phyloP scores from a whole-genome alignment of 2,888 invertebrate species.

The Trichogramma evanescens region DNA sequence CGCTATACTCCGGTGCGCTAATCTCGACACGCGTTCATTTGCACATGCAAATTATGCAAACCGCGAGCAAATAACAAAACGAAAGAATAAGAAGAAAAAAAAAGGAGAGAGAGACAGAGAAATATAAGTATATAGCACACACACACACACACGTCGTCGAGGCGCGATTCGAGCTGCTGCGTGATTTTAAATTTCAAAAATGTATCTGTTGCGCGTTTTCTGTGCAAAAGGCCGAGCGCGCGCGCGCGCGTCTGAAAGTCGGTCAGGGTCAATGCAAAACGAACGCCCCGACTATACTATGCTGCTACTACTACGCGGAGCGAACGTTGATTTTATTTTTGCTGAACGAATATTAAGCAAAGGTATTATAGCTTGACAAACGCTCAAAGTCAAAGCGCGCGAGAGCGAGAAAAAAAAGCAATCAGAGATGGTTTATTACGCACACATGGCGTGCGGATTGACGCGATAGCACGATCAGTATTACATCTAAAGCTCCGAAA shows the following conservation, averaged over 20 bases:
- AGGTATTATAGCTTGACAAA: neutral
- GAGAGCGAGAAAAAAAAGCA: neutral
- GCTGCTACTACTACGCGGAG: neutral
- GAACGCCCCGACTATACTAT: neutral
- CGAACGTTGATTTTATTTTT: slow-evolving; percentile 4
- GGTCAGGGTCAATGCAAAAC: slow-evolving; percentile 12
- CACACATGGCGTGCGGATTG: too few species aligned
- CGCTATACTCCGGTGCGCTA: too few species aligned
- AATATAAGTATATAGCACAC: too few species aligned
- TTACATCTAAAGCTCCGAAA: too few species aligned
- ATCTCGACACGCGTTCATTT: too few species aligned
- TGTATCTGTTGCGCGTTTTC: neutral
- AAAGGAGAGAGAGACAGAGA: neutral
- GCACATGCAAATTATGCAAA: too few species aligned
- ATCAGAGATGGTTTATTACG: neutral
- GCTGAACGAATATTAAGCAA: slow-evolving; percentile 9
- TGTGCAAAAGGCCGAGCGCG: slow-evolving; percentile 1
- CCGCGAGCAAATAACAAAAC: too few species aligned
- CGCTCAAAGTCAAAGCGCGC: neutral
- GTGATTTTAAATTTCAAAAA: slow-evolving; percentile 9
- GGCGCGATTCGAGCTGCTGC: neutral
- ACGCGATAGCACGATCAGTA: too few species aligned
- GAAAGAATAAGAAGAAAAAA: neutral
- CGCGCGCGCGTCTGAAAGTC: neutral
- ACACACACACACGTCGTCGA: too few species aligned